A percentile compares a stretch with the other conserved stretches of the same genome.
These are phyloP conservation scores for Cacoxenus indagator DNA, from an alignment of 2,888 invertebrate species.

Conservation along the genomic window DNA sequence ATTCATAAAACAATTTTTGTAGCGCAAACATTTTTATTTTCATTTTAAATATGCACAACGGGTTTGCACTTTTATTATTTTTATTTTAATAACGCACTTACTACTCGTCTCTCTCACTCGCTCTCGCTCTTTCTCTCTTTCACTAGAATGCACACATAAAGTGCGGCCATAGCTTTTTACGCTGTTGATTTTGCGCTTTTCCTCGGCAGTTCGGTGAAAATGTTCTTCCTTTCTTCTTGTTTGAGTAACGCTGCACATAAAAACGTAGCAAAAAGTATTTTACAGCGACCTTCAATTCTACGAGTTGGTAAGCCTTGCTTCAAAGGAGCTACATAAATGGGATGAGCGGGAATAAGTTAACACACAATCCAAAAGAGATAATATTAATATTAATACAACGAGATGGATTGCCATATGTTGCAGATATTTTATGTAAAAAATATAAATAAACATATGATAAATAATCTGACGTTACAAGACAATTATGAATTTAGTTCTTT, in stretches of 20 bases:
- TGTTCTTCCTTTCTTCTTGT: neutral
- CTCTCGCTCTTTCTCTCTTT: neutral
- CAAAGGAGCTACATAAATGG: no score
- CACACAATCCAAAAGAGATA: no score
- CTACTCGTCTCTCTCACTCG: neutral
- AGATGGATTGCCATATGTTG: no score
- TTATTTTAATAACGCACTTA: slow-evolving; percentile 41
- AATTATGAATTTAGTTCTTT: no score
- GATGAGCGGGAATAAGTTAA: no score
- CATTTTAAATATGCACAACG: neutral
- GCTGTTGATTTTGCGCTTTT: slow-evolving; percentile 21
- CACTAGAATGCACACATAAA: neutral
- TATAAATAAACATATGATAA: no score
- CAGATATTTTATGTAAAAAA: no score
- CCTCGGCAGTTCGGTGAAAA: neutral
- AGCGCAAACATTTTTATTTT: slow-evolving; percentile 29
- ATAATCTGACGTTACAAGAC: no score
- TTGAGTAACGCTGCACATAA: neutral
- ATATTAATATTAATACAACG: no score
- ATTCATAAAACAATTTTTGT: slow-evolving; percentile 22
- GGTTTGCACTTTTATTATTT: slow-evolving; percentile 29
- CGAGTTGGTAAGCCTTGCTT: neutral
- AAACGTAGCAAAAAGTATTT: neutral
- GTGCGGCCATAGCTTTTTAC: slow-evolving; percentile 52
- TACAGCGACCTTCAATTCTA: neutral